Percentiles rank a stretch among this genome's conserved stretches.
phyloP scores from a whole-genome alignment of 2,113 vertebrate genomes.

The Alexandromys fortis region DNA sequence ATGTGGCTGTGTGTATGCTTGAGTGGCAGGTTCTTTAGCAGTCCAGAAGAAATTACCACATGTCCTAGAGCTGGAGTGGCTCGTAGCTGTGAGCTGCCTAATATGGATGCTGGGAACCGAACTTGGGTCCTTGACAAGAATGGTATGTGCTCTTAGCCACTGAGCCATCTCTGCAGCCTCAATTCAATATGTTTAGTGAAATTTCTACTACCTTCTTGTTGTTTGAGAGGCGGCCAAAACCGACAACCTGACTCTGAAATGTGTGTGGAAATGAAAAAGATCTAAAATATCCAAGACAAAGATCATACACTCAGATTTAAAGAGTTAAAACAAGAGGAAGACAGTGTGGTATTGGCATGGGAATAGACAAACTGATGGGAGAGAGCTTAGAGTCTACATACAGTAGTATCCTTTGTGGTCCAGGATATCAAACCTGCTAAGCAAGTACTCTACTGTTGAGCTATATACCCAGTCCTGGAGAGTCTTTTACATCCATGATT shows the following conservation, averaged over 20 bases:
- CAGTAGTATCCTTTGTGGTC: not conserved
- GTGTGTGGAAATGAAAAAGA: not conserved
- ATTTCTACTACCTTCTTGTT: not conserved
- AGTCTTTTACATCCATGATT: not conserved
- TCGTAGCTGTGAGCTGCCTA: not conserved
- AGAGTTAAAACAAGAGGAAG: not conserved
- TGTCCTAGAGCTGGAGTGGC: not conserved
- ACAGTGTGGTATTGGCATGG: not conserved
- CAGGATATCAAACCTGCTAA: not conserved
- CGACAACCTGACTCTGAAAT: not conserved
- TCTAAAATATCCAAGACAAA: not conserved
- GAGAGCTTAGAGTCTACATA: not conserved
- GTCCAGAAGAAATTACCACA: not conserved
- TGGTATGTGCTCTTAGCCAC: not conserved
- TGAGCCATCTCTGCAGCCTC: not conserved
- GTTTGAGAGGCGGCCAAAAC: not conserved
- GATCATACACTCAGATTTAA: not conserved
- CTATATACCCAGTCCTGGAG: not conserved
- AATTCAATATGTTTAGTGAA: not conserved
- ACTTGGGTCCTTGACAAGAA: not conserved
- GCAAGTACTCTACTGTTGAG: not conserved
- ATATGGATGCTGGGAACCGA: not conserved
- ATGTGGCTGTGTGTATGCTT: not conserved
- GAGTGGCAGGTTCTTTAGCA: not conserved
- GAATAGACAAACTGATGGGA: not conserved